Evolutionary conservation across 1,140 invertebrate species (phyloP).

Genomic region (Atta texana): DNA sequence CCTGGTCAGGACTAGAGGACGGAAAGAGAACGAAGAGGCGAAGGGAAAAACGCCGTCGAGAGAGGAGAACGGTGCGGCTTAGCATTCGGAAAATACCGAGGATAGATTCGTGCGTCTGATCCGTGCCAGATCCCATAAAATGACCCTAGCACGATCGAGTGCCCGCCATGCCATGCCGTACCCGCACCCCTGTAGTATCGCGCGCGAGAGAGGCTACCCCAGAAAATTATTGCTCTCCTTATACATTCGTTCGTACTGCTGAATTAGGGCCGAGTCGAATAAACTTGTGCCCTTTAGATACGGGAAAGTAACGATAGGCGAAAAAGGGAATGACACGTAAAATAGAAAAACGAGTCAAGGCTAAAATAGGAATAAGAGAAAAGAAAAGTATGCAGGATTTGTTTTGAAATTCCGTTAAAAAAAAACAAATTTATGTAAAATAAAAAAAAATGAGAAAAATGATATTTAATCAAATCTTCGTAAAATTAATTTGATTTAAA

Average conservation of each 20-base stretch:
- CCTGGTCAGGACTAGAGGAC: conserved; percentile 36
- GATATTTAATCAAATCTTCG: background rate
- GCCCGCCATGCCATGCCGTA: conserved; percentile 31
- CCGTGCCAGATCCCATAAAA: conserved; percentile 84
- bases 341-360: background rate
- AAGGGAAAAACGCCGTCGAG: conserved; percentile 48
- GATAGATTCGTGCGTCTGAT: conserved; percentile 80
- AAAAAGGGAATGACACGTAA: background rate
- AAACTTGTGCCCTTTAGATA: conserved; percentile 65
- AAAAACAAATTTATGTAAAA: background rate
- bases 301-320: conserved; percentile 14
- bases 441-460: background rate
- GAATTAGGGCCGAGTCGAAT: conserved; percentile 64
- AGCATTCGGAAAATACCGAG: conserved; percentile 79
- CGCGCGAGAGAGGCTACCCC: conserved; percentile 55
- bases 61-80: conserved; percentile 72
- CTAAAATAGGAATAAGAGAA: background rate
- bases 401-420: background rate
- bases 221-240: conserved; percentile 86
- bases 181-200: conserved; percentile 56
- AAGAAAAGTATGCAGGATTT: background rate
- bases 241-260: conserved; percentile 81
- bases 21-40: conserved; percentile 65
- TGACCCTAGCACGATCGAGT: conserved; percentile 81
- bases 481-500: background rate